Evolutionary conservation across 2,113 vertebrate genomes (phyloP).

Genomic region (Terrapene triunguis): DNA sequence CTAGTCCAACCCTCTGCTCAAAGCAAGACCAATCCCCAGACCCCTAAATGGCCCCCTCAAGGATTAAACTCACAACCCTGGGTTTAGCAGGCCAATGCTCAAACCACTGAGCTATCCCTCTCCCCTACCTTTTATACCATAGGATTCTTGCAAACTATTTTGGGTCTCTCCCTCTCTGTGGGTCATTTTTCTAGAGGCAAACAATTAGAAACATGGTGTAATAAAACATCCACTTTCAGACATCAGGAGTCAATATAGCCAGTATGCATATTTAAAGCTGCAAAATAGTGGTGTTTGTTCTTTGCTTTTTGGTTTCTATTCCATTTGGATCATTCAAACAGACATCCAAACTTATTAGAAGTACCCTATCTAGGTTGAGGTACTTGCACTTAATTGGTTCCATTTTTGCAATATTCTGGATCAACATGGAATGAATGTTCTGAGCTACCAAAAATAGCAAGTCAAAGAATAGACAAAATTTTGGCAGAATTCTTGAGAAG

Average conservation of each 20-base stretch:
- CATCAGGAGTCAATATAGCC: background rate
- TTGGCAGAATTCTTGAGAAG: background rate
- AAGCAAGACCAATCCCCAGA: too few relatives aligned
- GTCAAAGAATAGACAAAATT: accelerated
- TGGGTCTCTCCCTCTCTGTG: background rate
- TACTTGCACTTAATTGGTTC: accelerated
- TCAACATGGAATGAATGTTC: too few relatives aligned
- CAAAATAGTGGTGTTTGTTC: background rate
- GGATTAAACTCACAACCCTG: too few relatives aligned
- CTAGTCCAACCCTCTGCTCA: too few relatives aligned
- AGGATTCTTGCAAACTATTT: background rate
- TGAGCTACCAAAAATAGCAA: background rate
- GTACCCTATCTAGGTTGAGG: accelerated
- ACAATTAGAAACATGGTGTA: background rate
- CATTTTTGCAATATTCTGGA: accelerated
- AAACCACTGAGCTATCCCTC: too few relatives aligned
- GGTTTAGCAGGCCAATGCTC: too few relatives aligned
- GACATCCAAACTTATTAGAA: background rate
- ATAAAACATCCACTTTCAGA: background rate
- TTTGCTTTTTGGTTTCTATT: accelerated
- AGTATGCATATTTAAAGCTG: background rate
- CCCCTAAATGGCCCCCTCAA: too few relatives aligned
- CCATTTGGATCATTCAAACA: accelerated
- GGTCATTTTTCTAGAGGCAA: background rate
- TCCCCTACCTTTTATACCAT: background rate